These are phyloP conservation scores for Myotis myotis DNA, from an alignment of 2,797 vertebrate species.

Conservation along the genomic window DNA sequence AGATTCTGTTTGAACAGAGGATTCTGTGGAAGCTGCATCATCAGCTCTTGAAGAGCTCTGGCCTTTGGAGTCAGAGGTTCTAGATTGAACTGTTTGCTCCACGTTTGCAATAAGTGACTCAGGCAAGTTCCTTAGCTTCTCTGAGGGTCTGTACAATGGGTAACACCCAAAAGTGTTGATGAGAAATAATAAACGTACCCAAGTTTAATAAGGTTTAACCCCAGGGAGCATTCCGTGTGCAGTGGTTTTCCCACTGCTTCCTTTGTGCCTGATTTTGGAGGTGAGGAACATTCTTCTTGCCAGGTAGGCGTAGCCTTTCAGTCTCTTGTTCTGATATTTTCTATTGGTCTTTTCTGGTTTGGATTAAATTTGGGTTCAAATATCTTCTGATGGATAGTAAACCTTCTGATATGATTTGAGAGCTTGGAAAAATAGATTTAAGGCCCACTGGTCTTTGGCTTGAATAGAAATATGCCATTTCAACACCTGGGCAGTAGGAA, in stretches of 20 bases:
- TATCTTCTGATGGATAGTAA: background rate
- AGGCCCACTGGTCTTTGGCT: background rate
- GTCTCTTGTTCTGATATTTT: background rate
- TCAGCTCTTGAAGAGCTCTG: background rate
- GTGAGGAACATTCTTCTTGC: background rate
- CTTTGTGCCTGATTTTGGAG: background rate
- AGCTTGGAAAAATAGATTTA: background rate
- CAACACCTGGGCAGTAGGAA: too few species aligned
- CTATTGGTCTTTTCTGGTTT: background rate
- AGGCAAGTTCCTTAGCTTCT: background rate
- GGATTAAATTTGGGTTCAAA: background rate
- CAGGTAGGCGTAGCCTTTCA: background rate
- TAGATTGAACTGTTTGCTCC: background rate
- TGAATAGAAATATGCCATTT: background rate
- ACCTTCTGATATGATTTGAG: background rate
- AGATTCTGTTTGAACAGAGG: background rate
- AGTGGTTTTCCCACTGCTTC: background rate
- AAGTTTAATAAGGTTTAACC: background rate
- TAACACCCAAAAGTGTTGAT: background rate
- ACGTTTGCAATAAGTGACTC: background rate
- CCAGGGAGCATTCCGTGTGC: background rate
- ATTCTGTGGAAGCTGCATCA: background rate
- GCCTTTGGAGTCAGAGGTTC: background rate
- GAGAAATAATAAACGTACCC: background rate
- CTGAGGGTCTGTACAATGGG: background rate